phyloP scores from a whole-genome alignment of 2,888 invertebrate genomes.

The Lathronympha strigana region DNA sequence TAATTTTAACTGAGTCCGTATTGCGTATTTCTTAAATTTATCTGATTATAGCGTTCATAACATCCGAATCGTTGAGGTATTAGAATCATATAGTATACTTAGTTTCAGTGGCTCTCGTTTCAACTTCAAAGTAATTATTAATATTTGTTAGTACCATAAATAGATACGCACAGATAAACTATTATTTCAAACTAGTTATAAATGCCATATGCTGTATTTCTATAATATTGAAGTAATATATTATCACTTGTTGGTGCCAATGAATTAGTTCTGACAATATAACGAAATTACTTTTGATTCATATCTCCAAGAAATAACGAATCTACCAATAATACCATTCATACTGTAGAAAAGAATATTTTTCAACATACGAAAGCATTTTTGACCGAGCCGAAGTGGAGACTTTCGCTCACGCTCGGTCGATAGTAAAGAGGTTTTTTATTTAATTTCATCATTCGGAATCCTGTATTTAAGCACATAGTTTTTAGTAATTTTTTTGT shows the following conservation, averaged over 20 bases:
- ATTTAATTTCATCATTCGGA: too few relatives aligned
- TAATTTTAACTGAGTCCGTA: conserved; percentile 28
- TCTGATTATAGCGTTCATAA: background rate
- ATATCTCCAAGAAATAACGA: too few relatives aligned
- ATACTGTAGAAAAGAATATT: too few relatives aligned
- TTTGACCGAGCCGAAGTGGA: too few relatives aligned
- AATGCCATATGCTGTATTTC: conserved; percentile 18
- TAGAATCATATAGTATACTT: background rate
- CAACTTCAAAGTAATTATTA: background rate
- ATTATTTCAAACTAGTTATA: conserved; percentile 3
- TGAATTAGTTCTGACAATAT: too few relatives aligned
- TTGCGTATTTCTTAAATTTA: background rate
- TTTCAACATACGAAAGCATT: too few relatives aligned
- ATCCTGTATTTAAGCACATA: too few relatives aligned
- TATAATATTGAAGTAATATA: background rate
- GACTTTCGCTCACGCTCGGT: too few relatives aligned
- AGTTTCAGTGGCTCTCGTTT: background rate
- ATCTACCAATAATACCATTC: too few relatives aligned
- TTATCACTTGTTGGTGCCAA: background rate
- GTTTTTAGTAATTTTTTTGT: too few relatives aligned
- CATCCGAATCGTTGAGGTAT: background rate
- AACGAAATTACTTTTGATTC: too few relatives aligned
- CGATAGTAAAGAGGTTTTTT: too few relatives aligned
- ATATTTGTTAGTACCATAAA: background rate
- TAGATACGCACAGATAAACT: conserved; percentile 11